Evolutionary conservation across 2,113 vertebrate genomes (phyloP), one percentile per base, ranked within the genome.

Genomic region (zebrafish (Danio rerio)): DNA sequence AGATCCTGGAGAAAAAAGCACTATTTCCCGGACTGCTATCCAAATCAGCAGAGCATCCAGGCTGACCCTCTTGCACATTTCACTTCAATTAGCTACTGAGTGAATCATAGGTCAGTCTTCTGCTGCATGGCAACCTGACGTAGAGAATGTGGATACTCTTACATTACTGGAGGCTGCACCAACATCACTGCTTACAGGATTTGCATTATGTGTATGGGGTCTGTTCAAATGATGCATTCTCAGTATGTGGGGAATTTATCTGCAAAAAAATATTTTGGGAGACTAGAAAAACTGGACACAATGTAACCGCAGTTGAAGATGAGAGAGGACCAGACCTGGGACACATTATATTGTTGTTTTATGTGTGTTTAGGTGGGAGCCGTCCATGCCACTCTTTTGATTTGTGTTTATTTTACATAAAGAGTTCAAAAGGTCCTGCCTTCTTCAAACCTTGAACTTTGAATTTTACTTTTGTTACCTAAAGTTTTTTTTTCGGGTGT

Each of bases 91-190:
- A 84, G 42, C 62, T 62, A 81, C 72, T 71, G 76, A 66, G 66
- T 80, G 76, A 80, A 65, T 63, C 83, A 18, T 18, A 70, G 53
- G 78, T 80, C 73, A 70, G 31, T 63, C 20, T 63, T 16, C 21
- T 53, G 18, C 31, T 1, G 40, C 59, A 78, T 78, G 45, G 47
- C 20, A 63, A 78, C 75, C 59, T 78, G 75, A 78, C 42, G 13
- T 78, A 49, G 63, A 50, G 3, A 13, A 31, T 63, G 63, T 52
- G 45, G 21, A 52, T 78, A 52, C 43, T 63, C 20, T 31, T 52
- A 53, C 21, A 16, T 5, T 15, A 40, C 69, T 40, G 49, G 20
- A 53, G 73, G 40, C 9, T 43, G 6, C 56, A 58, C 6, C 42
- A 21, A 15, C 16, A 49, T 61, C 45, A 4, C 18, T 50, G 75